Base-by-base conservation (phyloP, 2,888 invertebrate genomes). In the Lutraria lutraria region DNA sequence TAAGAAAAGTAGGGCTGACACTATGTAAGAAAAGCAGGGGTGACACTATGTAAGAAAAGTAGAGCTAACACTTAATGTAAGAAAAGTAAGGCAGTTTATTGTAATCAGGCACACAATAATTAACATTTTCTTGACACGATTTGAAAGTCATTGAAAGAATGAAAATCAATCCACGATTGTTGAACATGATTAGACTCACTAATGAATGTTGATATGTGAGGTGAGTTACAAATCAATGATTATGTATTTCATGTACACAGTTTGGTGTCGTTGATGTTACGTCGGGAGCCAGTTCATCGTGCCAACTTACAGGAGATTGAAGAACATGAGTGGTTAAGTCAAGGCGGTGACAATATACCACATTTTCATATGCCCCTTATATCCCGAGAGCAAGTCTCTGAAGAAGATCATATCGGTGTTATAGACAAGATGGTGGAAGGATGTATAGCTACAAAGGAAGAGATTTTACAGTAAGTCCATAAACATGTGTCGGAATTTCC, bases 371-470 rank as follows among this genome's bases (percentile, higher is more conserved):
- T 95, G 90, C 99, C 99, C 0, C 97, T 99, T 83, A 98, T 99
- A 54, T 98, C 98, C 68, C 98, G 98, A 90, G 98, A 99, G 96
- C 98, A 99, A 95, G 97, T 99, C 6, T 98, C 98, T 16, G 98
- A 99, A 86, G 99, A 99, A 86, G 99, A 99, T 96, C 99, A 99
- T 96, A 97, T 98, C 93, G 97, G 98, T 91, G 99, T 99, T 94
- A 97, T 99, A 92, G 98, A 99, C 95, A 98, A 98, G 97, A 99
- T 99, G 98, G 98, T 99, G 43, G 98, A 98, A 96, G 99, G 99
- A 87, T 98, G 98, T 95, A 99, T 99, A 91, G 99, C 99, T 87
- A 98, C 98, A 86, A 98, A 99, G 97, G 99, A 99, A 96, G 98
- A 99, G 96, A 99, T 99, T 94, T 97, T 98, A 94, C 98, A 98